Evolutionary conservation across 2,113 vertebrate genomes (phyloP).

Genomic region (Upupa epops): DNA sequence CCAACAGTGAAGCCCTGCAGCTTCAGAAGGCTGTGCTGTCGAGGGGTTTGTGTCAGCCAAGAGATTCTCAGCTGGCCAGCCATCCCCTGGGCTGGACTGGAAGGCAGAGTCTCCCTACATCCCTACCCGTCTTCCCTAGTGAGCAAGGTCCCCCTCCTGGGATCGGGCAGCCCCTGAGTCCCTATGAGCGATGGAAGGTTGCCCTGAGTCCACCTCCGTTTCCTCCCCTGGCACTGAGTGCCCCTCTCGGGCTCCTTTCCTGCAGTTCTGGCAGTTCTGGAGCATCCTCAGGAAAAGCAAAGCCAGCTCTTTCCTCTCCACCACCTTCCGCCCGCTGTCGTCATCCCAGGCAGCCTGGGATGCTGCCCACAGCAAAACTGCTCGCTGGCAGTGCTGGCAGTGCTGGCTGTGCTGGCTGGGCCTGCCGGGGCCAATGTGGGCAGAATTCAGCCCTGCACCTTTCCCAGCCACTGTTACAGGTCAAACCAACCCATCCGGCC

Average conservation of each 20-base stretch:
- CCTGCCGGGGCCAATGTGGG: not conserved
- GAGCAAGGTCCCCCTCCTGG: not conserved
- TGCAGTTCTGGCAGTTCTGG: not conserved
- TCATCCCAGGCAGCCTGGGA: not conserved
- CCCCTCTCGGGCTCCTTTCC: fast-evolving
- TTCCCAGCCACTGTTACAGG: not conserved
- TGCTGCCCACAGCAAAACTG: not conserved
- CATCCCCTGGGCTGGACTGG: not conserved
- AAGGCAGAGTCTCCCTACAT: not conserved
- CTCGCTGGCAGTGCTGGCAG: not conserved
- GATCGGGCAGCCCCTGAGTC: not conserved
- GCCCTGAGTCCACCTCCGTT: not conserved
- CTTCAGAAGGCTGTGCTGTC: no score
- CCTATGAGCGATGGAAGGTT: not conserved
- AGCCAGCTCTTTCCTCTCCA: not conserved
- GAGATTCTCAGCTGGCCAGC: not conserved
- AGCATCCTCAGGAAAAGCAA: not conserved
- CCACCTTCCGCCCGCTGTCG: fast-evolving
- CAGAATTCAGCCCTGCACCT: constrained; percentile 16
- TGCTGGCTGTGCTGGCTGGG: not conserved
- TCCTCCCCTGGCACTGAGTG: not conserved
- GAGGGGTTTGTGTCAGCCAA: fast-evolving
- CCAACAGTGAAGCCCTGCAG: no score
- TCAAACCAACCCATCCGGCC: not conserved
- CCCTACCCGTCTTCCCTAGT: not conserved